Evolutionary conservation across 2,888 invertebrate genomes (phyloP).

Genomic region (Caprella mutica): DNA sequence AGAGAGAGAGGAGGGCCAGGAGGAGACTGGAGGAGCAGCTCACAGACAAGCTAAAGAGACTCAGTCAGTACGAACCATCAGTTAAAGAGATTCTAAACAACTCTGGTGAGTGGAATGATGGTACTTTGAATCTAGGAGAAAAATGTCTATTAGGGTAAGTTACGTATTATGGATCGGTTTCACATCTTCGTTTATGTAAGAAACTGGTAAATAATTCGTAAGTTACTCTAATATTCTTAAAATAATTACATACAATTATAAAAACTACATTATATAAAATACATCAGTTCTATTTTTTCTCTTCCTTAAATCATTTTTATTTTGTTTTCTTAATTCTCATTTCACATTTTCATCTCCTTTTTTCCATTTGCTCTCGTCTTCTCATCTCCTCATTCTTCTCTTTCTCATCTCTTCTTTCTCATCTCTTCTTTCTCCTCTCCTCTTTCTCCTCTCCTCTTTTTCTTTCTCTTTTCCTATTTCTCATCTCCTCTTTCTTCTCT

Average conservation of each 20-base stretch:
- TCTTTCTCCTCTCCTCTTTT: neutral
- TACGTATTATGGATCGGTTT: too few relatives aligned
- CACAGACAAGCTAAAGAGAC: conserved; percentile 65
- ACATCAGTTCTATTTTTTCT: neutral
- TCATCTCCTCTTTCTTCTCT: neutral
- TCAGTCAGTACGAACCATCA: conserved; percentile 55
- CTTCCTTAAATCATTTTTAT: neutral
- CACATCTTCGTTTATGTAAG: too few relatives aligned
- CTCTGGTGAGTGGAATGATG: conserved; percentile 17
- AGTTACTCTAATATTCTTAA: neutral
- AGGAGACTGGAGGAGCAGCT: conserved; percentile 74
- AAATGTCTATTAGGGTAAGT: too few relatives aligned
- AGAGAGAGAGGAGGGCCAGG: conserved; percentile 72
- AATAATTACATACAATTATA: neutral
- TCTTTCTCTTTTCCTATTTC: neutral
- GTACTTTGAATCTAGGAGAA: too few relatives aligned
- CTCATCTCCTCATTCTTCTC: neutral
- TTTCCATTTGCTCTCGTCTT: neutral
- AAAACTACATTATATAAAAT: neutral
- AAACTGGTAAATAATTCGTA: neutral
- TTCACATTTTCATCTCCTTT: neutral
- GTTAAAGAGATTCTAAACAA: conserved; percentile 19
- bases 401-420: neutral
- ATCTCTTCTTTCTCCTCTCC: neutral
- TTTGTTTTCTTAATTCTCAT: neutral